phyloP scores from a whole-genome alignment of 1,140 invertebrate genomes.

The Atta cephalotes region DNA sequence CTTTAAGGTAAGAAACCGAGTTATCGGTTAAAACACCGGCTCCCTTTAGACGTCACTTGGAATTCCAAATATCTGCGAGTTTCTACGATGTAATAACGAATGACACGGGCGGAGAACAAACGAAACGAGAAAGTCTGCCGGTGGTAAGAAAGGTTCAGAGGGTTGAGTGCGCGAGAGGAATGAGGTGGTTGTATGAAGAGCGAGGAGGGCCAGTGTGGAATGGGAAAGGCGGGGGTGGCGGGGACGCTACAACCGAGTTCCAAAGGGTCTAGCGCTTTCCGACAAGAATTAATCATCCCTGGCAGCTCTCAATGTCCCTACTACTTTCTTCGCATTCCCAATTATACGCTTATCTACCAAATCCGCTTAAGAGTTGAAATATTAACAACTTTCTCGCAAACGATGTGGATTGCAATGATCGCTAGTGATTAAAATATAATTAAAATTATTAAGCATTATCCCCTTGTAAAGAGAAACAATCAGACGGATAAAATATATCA shows the following conservation, averaged over 20 bases:
- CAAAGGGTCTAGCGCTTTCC: constrained; percentile 81
- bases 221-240: constrained; percentile 66
- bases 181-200: constrained; percentile 53
- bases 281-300: constrained; percentile 83
- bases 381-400: constrained; percentile 63
- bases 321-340: constrained; percentile 83
- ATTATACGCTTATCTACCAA: constrained; percentile 82
- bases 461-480: neutral
- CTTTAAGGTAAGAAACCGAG: constrained; percentile 66
- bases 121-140: constrained; percentile 83
- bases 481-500: neutral
- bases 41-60: constrained; percentile 81
- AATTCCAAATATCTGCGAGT: constrained; percentile 85
- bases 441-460: constrained; percentile 11
- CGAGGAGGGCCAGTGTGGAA: constrained; percentile 59
- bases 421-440: constrained; percentile 23
- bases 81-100: constrained; percentile 85
- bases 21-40: constrained; percentile 71
- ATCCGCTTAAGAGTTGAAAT: constrained; percentile 73
- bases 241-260: constrained; percentile 79
- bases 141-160: constrained; percentile 72
- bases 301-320: constrained; percentile 82
- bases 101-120: constrained; percentile 83
- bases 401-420: constrained; percentile 25
- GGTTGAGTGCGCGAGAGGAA: constrained; percentile 64